Percentiles rank a stretch among this genome's conserved stretches.
These are phyloP conservation scores for Chromoteleia sp. DNA, from an alignment of 2,888 invertebrate species.

Conservation along the genomic window DNA sequence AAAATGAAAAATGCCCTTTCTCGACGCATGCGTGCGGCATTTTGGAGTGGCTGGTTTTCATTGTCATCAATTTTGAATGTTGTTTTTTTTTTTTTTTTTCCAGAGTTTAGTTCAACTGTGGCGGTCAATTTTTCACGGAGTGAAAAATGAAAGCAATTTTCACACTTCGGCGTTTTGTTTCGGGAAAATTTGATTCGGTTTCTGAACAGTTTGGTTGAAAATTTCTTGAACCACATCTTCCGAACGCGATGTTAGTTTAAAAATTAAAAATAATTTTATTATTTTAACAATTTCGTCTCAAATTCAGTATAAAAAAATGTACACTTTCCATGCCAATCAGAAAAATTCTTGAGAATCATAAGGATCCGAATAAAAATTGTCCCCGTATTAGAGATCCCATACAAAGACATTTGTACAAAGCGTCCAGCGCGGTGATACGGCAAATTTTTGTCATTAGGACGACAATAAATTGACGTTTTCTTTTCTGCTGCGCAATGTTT, in stretches of 20 bases:
- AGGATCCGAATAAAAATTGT: constrained; percentile 1
- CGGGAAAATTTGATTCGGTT: background rate
- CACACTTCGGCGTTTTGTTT: background rate
- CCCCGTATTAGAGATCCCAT: background rate
- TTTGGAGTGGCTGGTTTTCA: constrained; percentile 18
- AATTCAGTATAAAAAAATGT: no score
- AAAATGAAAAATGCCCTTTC: constrained; percentile 10
- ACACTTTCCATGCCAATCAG: background rate
- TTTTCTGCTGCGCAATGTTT: constrained; percentile 48
- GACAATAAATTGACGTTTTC: background rate
- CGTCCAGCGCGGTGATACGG: background rate
- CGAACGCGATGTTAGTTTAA: no score
- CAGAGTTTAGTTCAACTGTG: constrained; percentile 1
- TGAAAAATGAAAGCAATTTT: constrained; percentile 5
- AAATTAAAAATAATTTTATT: no score
- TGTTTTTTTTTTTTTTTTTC: constrained; percentile 6
- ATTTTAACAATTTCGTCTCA: no score
- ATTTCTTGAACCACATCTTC: no score
- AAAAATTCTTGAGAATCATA: no score
- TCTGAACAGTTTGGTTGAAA: no score
- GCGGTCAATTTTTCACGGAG: constrained; percentile 37
- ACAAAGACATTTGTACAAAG: constrained; percentile 13
- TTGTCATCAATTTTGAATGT: constrained; percentile 26
- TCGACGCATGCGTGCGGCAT: constrained; percentile 2
- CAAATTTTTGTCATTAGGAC: constrained; percentile 7